Conservation (phyloP, 2,888 invertebrate species). For the Phengaris alcon region DNA sequence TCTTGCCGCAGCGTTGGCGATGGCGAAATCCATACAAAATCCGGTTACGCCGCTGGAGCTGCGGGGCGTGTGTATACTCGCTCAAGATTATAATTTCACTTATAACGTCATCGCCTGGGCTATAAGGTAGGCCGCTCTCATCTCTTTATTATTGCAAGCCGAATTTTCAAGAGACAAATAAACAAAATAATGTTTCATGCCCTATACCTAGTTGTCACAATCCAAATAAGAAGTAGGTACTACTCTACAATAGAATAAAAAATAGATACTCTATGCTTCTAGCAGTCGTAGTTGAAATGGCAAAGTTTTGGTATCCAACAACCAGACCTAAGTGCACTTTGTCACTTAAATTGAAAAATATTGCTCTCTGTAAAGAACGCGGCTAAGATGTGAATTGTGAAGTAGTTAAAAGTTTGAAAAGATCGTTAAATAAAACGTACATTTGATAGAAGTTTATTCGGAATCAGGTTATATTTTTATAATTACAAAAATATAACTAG, state of each 20-base stretch:
- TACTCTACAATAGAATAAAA: conserved; percentile 20
- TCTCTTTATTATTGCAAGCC: no score
- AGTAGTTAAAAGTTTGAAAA: conserved; percentile 31
- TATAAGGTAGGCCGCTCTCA: no score
- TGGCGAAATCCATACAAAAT: no score
- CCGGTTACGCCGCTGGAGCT: no score
- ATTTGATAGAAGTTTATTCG: conserved; percentile 20
- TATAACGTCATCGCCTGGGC: no score
- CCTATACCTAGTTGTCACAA: no score
- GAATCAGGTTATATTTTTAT: neutral
- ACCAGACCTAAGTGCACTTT: conserved; percentile 77
- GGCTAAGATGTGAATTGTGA: conserved; percentile 31
- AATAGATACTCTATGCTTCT: conserved; percentile 44
- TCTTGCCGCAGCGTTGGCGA: no score
- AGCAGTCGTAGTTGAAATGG: conserved; percentile 62
- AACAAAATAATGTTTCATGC: no score
- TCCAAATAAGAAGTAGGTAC: neutral
- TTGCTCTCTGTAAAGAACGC: conserved; percentile 63
- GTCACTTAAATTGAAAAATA: conserved; percentile 78
- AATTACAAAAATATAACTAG: no score
- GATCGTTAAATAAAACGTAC: conserved; percentile 7
- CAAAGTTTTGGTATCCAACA: conserved; percentile 75
- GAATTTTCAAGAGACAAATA: no score
- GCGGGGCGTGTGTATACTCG: no score
- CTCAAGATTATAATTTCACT: no score